Evolutionary conservation across 2,888 invertebrate species (phyloP).

Genomic region (Limenitis camilla): DNA sequence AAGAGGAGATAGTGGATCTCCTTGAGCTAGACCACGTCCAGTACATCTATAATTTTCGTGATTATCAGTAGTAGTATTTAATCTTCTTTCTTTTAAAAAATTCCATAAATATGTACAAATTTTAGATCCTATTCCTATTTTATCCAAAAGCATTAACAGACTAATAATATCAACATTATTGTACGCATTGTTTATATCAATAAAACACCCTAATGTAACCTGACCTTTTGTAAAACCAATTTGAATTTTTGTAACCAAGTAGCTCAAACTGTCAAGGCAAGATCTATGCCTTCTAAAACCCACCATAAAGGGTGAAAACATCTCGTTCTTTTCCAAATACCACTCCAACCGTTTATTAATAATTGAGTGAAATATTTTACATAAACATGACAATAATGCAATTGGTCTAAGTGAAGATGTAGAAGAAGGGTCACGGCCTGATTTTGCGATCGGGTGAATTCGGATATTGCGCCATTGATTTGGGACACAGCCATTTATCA

Average conservation of each 20-base stretch:
- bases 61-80: neutral
- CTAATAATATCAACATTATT: slow-evolving; percentile 7
- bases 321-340: slow-evolving; percentile 9
- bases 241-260: slow-evolving; percentile 8
- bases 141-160: slow-evolving; percentile 1
- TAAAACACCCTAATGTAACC: slow-evolving; percentile 12
- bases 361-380: slow-evolving; percentile 12
- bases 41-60: neutral
- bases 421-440: neutral
- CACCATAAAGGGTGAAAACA: slow-evolving; percentile 1
- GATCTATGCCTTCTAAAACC: slow-evolving; percentile 3
- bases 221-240: slow-evolving; percentile 3
- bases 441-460: slow-evolving; percentile 4
- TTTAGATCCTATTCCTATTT: neutral
- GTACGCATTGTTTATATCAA: slow-evolving; percentile 14
- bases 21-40: slow-evolving; percentile 22
- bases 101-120: slow-evolving; percentile 13
- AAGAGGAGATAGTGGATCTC: slow-evolving; percentile 21
- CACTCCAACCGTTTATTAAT: slow-evolving; percentile 9
- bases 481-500: neutral
- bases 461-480: slow-evolving; percentile 5
- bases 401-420: slow-evolving; percentile 6
- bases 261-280: slow-evolving; percentile 9
- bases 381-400: slow-evolving; percentile 6
- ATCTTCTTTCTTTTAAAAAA: slow-evolving; percentile 10